A percentile compares a stretch with the other conserved stretches of the same genome.
Conservation (phyloP, 2,888 invertebrate species). For the Pyrrhia umbra region DNA sequence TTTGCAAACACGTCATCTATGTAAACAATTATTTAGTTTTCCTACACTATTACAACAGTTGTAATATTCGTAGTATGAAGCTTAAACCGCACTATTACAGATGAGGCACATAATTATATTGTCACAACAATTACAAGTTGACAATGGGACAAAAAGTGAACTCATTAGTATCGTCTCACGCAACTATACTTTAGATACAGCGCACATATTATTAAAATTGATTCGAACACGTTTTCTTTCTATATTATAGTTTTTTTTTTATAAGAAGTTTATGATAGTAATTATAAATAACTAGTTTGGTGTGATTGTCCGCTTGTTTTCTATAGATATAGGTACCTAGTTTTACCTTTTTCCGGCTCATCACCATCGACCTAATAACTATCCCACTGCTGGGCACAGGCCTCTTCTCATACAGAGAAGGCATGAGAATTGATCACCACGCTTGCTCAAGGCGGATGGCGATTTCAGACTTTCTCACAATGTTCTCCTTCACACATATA, state of each 20-base stretch:
- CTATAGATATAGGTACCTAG: not conserved
- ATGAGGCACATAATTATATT: slow-evolving; percentile 39
- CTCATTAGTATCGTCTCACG: slow-evolving; percentile 32
- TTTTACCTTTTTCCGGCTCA: too few relatives aligned
- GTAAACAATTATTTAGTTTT: slow-evolving; percentile 1
- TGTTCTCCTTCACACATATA: too few relatives aligned
- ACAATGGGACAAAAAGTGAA: slow-evolving; percentile 51
- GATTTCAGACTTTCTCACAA: too few relatives aligned
- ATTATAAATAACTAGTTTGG: not conserved
- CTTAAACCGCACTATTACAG: slow-evolving; percentile 12
- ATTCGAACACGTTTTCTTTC: slow-evolving; percentile 1
- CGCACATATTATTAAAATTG: slow-evolving; percentile 38
- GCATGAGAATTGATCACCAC: too few relatives aligned
- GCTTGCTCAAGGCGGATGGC: too few relatives aligned
- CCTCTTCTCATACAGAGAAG: too few relatives aligned
- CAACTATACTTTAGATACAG: slow-evolving; percentile 11
- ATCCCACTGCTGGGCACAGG: too few relatives aligned
- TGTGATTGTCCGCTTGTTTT: not conserved
- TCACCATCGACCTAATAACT: too few relatives aligned
- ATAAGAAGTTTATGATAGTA: not conserved
- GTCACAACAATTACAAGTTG: slow-evolving; percentile 46
- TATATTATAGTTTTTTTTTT: not conserved
- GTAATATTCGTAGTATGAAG: slow-evolving; percentile 27
- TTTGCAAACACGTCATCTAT: not conserved
- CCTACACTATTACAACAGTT: not conserved